A percentile compares a stretch with the other conserved stretches of the same genome.
Conservation (phyloP, 2,797 vertebrate species). For the Caiman crocodilus region DNA sequence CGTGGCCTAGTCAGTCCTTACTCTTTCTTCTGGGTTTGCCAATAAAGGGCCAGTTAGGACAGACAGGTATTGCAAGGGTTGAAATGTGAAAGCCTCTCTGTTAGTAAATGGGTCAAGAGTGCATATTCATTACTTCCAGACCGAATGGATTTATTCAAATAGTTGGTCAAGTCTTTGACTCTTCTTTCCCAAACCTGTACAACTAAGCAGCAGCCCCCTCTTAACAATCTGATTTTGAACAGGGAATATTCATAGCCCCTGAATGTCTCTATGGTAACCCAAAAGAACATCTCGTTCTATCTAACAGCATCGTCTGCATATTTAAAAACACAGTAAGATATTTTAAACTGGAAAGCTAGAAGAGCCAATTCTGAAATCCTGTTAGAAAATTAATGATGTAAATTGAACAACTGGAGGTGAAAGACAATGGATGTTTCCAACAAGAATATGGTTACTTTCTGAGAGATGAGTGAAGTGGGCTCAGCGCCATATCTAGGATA, state of each 20-base stretch:
- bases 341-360: constrained; percentile 61
- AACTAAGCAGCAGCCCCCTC: constrained; percentile 33
- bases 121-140: constrained; percentile 42
- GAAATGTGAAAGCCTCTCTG: not conserved
- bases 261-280: constrained; percentile 80
- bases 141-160: constrained; percentile 31
- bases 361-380: constrained; percentile 52
- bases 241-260: constrained; percentile 66
- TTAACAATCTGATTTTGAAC: constrained; percentile 69
- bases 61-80: not conserved
- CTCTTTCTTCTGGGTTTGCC: not conserved
- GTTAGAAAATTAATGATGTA: constrained; percentile 69
- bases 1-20: not conserved
- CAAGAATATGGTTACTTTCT: not conserved
- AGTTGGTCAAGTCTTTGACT: constrained; percentile 56
- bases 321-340: constrained; percentile 70
- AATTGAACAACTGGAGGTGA: constrained; percentile 63
- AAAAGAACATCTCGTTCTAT: constrained; percentile 71
- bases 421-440: constrained; percentile 47
- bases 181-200: constrained; percentile 32
- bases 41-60: not conserved
- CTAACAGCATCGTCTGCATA: constrained; percentile 64
- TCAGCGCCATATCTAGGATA: constrained; percentile 27
- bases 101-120: not conserved
- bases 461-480: constrained; percentile 23